These are phyloP conservation scores for Gryllus longicercus DNA, from an alignment of 2,888 invertebrate genomes.

Conservation along the genomic window DNA sequence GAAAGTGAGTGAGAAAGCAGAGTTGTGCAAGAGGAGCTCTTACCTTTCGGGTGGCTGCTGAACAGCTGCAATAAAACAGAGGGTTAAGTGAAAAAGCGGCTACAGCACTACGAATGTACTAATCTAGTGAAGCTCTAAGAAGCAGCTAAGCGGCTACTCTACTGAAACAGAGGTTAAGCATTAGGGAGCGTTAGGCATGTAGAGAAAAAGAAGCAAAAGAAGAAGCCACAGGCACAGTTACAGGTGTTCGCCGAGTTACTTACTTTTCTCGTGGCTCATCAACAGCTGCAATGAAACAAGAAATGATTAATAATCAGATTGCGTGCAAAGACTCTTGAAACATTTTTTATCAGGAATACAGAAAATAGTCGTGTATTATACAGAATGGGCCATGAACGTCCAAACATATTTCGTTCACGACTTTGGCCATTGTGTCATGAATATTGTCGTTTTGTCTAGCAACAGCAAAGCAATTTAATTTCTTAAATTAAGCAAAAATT, in stretches of 20 bases:
- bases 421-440: too few species aligned
- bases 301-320: background rate
- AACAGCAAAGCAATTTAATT: too few species aligned
- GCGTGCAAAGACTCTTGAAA: too few species aligned
- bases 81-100: constrained; percentile 3
- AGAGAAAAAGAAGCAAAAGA: background rate
- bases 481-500: too few species aligned
- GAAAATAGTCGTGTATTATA: too few species aligned
- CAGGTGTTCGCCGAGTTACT: constrained; percentile 51
- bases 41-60: background rate
- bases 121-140: background rate
- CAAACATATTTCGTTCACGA: too few species aligned
- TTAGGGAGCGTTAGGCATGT: background rate
- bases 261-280: constrained; percentile 94
- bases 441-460: too few species aligned
- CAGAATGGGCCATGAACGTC: too few species aligned
- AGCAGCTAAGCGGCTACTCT: background rate
- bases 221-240: constrained; percentile 33
- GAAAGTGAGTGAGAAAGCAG: too few species aligned
- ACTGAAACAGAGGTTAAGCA: background rate
- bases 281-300: constrained; percentile 71
- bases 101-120: background rate
- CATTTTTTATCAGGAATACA: too few species aligned
- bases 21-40: background rate
- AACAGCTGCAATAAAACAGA: background rate